phyloP scores from a whole-genome alignment of 2,888 invertebrate genomes.

The Apoda limacodes region DNA sequence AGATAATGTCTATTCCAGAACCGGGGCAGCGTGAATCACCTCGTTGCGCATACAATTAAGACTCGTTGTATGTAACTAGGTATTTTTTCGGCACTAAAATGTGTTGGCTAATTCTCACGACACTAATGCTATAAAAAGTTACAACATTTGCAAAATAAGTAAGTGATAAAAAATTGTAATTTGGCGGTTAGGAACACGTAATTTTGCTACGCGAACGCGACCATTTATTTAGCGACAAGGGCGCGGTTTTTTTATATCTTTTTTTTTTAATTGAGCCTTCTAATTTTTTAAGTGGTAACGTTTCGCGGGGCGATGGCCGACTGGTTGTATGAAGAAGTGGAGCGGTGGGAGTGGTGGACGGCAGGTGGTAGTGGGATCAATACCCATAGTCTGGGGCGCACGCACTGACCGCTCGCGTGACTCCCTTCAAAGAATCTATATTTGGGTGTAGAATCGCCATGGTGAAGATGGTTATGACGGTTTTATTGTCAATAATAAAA shows the following conservation, averaged over 20 bases:
- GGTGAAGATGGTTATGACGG: too few species aligned
- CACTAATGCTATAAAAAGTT: constrained; percentile 25
- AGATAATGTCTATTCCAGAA: constrained; percentile 37
- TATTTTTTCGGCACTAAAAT: constrained; percentile 26
- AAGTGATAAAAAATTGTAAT: constrained; percentile 11
- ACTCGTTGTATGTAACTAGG: too few species aligned
- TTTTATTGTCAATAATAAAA: constrained; percentile 24
- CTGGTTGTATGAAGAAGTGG: constrained; percentile 41
- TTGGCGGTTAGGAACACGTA: too few species aligned
- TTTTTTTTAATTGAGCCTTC: too few species aligned
- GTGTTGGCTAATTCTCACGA: constrained; percentile 23
- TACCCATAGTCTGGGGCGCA: constrained; percentile 61
- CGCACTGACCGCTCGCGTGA: constrained; percentile 58
- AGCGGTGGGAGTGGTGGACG: constrained; percentile 51
- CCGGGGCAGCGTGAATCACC: constrained; percentile 45
- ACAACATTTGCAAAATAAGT: constrained; percentile 16
- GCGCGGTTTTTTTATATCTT: too few species aligned
- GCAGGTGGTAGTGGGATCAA: constrained; percentile 54
- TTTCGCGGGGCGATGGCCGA: constrained; percentile 60
- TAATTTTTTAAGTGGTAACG: constrained; percentile 35
- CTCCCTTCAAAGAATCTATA: constrained; percentile 36
- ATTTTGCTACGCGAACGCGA: too few species aligned
- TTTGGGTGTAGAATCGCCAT: constrained; percentile 35
- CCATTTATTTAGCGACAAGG: too few species aligned
- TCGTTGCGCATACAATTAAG: constrained; percentile 33